Conservation (phyloP, 2,888 invertebrate genomes). For the Drosophila percnosoma region DNA sequence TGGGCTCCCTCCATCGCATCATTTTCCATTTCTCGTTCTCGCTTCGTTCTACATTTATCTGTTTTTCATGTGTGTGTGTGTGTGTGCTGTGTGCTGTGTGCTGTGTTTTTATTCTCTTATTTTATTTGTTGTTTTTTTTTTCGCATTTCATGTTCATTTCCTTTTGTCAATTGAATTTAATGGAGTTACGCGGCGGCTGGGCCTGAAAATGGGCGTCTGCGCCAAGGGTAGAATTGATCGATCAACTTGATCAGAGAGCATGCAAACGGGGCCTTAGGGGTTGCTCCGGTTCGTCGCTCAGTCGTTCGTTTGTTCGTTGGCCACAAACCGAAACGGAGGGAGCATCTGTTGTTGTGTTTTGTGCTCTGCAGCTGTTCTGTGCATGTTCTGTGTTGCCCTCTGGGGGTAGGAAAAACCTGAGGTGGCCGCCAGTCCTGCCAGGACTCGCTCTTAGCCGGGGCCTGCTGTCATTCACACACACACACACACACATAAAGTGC, state of each 20-base stretch:
- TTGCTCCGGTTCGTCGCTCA: slow-evolving; percentile 24
- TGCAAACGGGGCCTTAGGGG: slow-evolving; percentile 61
- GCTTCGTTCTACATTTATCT: slow-evolving; percentile 64
- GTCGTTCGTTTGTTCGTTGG: slow-evolving; percentile 29
- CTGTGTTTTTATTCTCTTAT: slow-evolving; percentile 39
- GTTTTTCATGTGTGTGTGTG: slow-evolving; percentile 40
- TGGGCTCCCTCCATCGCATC: slow-evolving; percentile 55
- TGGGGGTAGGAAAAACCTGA: slow-evolving; percentile 61
- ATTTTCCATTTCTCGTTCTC: slow-evolving; percentile 38
- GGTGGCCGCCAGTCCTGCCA: slow-evolving; percentile 14
- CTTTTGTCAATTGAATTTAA: slow-evolving; percentile 71
- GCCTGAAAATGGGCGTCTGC: slow-evolving; percentile 59
- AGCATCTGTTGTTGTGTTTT: slow-evolving; percentile 50
- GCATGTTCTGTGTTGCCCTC: slow-evolving; percentile 17
- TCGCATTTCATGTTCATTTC: slow-evolving; percentile 77
- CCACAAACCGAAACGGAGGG: slow-evolving; percentile 59
- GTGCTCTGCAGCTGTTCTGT: slow-evolving; percentile 46
- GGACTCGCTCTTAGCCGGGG: slow-evolving; percentile 9
- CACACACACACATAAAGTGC: background rate
- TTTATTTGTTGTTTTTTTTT: slow-evolving; percentile 55
- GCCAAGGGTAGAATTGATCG: slow-evolving; percentile 76
- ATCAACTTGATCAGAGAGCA: slow-evolving; percentile 73
- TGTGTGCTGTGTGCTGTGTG: slow-evolving; percentile 1
- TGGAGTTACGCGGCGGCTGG: slow-evolving; percentile 62
- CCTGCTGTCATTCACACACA: slow-evolving; percentile 11